Evolutionary conservation across 1,140 invertebrate species (phyloP), one percentile per base, ranked within the genome.

Genomic region (Carcinoscorpius rotundicauda): DNA sequence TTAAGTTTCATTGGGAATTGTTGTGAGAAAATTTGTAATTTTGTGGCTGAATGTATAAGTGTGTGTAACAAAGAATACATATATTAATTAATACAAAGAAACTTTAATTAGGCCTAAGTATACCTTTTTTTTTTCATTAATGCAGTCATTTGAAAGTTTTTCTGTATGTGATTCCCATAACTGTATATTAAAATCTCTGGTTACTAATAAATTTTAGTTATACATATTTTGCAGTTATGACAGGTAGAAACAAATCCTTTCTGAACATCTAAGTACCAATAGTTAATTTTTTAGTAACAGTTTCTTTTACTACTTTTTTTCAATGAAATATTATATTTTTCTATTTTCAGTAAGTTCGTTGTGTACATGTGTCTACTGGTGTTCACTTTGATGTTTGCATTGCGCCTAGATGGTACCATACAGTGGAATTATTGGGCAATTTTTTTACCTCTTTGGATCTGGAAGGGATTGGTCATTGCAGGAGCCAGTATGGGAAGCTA

Each of bases 391-490:
- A 79, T 98, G 64, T 87, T 97, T 78, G 86, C 93, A 6, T 81
- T 98, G 70, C 84, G 91, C 68, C 81, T 95, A 62, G 95, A 98
- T 79, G 85, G 86, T 64, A 86, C 83, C 60, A 88, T 91, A 62
- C 81, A 84, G 75, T 96, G 92, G 89, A 95, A 89, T 66, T 97
- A 89, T 75, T 97, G 93, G 91, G 85, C 88, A 5, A 85, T 97
- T 49, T 97, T 98, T 76, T 83, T 87, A 51, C 94, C 94, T 60
- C 85, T 98, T 76, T 98, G 93, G 93, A 85, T 96, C 68, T 98
- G 95, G 94, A 97, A 98, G 77, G 80, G 86, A 66, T 83, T 96
- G 73, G 93, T 95, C 11, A 86, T 97, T 55, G 73, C 86, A 60
- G 94, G 94, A 67, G 91, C 93, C 57, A 83, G 86, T 62, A 82